A percentile compares a stretch with the other conserved stretches of the same genome.
phyloP scores from a whole-genome alignment of 1,140 invertebrate genomes.

The Calephelis virginiensis region DNA sequence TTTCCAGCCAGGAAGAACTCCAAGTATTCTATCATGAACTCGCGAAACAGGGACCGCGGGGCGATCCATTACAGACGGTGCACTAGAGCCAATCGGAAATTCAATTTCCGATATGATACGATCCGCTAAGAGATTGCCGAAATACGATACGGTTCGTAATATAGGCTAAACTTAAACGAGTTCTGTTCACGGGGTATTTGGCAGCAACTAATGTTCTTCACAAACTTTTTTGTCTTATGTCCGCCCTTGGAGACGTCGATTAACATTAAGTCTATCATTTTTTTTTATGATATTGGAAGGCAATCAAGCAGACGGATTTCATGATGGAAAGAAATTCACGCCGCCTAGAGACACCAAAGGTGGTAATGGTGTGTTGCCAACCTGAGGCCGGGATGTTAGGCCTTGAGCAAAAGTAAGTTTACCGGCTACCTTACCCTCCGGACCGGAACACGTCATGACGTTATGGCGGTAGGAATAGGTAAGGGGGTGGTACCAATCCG shows the following conservation, averaged over 20 bases:
- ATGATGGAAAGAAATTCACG: too few relatives aligned
- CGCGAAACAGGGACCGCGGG: conserved; percentile 10
- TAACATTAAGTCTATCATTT: too few relatives aligned
- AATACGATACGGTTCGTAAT: conserved; percentile 11
- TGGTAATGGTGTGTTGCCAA: too few relatives aligned
- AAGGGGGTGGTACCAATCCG: too few relatives aligned
- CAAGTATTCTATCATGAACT: conserved; percentile 11
- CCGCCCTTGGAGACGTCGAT: neutral
- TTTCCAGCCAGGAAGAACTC: neutral
- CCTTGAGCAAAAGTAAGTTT: too few relatives aligned
- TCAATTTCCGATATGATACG: conserved; percentile 23
- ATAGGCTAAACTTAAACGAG: conserved; percentile 10
- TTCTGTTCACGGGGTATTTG: neutral
- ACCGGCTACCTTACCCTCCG: too few relatives aligned
- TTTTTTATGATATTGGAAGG: neutral
- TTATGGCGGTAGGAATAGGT: too few relatives aligned
- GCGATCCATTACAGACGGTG: conserved; percentile 7
- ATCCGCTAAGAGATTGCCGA: conserved; percentile 12
- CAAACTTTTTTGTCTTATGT: neutral
- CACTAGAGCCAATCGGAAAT: conserved; percentile 41
- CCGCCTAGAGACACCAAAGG: too few relatives aligned
- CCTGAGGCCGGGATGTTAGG: too few relatives aligned
- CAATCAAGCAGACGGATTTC: too few relatives aligned
- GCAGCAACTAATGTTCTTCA: neutral
- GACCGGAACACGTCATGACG: too few relatives aligned